Percentiles rank a stretch among this genome's conserved stretches.
phyloP scores from a whole-genome alignment of 2,113 vertebrate genomes.

The Pyrgilauda ruficollis region DNA sequence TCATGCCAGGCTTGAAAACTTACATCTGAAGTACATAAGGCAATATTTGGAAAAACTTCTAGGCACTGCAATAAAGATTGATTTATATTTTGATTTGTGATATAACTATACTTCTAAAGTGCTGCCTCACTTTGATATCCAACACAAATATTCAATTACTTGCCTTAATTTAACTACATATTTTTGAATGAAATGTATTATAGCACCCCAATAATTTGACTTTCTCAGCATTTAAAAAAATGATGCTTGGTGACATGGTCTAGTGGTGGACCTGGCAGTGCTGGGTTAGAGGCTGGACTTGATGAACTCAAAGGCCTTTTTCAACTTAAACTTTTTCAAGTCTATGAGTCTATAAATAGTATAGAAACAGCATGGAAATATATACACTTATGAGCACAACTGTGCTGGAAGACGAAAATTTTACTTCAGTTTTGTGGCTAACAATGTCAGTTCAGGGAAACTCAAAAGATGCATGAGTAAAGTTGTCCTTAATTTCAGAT shows the following conservation, averaged over 20 bases:
- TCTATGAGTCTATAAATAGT: too few relatives aligned
- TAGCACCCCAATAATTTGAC: not conserved
- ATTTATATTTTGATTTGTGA: not conserved
- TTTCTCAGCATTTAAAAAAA: not conserved
- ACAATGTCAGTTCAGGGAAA: not conserved
- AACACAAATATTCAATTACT: not conserved
- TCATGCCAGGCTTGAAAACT: not conserved
- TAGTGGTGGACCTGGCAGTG: not conserved
- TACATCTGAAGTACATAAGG: fast-evolving
- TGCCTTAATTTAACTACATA: not conserved
- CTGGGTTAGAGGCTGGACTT: not conserved
- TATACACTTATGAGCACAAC: not conserved
- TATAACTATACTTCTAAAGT: not conserved
- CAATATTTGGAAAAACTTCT: not conserved
- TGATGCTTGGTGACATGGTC: not conserved
- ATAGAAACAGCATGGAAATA: not conserved
- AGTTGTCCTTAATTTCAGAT: not conserved
- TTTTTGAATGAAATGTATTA: not conserved
- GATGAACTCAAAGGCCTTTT: not conserved
- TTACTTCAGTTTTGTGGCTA: not conserved
- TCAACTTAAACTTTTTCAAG: not conserved
- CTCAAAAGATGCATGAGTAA: not conserved
- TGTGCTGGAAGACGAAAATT: not conserved
- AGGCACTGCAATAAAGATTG: not conserved
- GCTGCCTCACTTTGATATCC: not conserved